Evolutionary conservation across 2,888 invertebrate species (phyloP).

Genomic region (Nephrotoma guestfalica): DNA sequence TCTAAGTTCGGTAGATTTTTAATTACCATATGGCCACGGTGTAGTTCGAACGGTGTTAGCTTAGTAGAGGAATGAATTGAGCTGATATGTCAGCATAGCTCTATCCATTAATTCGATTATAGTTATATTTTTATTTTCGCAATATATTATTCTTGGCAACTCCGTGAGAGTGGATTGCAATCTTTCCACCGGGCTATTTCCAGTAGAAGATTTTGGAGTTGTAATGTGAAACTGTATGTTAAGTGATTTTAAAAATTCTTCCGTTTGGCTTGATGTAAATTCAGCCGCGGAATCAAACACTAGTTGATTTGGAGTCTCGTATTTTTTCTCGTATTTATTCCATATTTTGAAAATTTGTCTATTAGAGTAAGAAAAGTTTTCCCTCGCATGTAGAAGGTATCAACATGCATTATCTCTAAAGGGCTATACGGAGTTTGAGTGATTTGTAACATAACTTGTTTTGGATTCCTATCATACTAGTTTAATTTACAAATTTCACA

Average conservation of each 20-base stretch:
- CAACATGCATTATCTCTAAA: not conserved
- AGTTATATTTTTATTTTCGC: not conserved
- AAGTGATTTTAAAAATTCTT: not conserved
- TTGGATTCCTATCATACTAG: not conserved
- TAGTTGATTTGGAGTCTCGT: too few relatives aligned
- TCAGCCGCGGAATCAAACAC: too few relatives aligned
- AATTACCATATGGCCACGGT: not conserved
- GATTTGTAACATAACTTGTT: not conserved
- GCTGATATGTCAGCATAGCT: too few relatives aligned
- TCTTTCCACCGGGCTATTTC: not conserved
- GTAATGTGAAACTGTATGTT: not conserved
- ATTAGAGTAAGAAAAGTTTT: not conserved
- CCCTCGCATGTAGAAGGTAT: not conserved
- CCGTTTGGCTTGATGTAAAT: not conserved
- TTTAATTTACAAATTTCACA: not conserved
- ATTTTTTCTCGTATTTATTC: too few relatives aligned
- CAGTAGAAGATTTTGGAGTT: not conserved
- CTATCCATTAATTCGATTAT: too few relatives aligned
- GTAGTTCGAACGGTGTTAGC: not conserved
- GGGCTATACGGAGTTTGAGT: not conserved
- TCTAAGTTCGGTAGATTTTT: not conserved
- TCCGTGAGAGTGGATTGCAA: not conserved
- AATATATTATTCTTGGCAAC: not conserved
- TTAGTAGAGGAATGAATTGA: not conserved
- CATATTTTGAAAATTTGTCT: not conserved